Conservation (phyloP, 2,888 invertebrate species). For the Archips xylosteana region DNA sequence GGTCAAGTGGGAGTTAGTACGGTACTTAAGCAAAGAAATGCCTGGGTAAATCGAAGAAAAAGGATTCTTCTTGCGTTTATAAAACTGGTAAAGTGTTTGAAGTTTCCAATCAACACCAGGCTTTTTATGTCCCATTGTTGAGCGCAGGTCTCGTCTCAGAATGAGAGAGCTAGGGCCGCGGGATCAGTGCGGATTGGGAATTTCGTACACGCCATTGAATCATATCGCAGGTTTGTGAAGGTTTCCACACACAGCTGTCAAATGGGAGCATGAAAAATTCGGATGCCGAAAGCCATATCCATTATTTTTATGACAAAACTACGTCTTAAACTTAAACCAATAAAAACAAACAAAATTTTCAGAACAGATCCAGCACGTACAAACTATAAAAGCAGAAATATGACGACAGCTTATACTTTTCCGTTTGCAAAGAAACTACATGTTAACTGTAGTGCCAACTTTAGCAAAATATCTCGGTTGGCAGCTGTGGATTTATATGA, state of each 20-base stretch:
- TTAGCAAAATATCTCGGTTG: slow-evolving; percentile 17
- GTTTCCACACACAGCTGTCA: no score
- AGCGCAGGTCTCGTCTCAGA: no score
- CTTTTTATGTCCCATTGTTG: no score
- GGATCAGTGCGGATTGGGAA: no score
- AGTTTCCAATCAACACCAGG: no score
- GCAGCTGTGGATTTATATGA: slow-evolving; percentile 20
- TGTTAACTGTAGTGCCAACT: slow-evolving; percentile 14
- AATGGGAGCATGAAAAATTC: no score
- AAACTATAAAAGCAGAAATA: slow-evolving; percentile 16
- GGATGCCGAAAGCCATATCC: no score
- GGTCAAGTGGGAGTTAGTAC: neutral
- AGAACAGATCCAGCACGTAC: neutral
- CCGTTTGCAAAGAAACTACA: slow-evolving; percentile 13
- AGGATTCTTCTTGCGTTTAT: no score
- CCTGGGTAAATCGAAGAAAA: neutral
- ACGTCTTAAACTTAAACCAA: neutral
- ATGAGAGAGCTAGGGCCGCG: no score
- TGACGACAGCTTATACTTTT: slow-evolving; percentile 14
- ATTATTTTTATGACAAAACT: neutral
- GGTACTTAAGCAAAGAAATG: neutral
- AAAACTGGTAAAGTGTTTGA: no score
- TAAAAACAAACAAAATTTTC: neutral
- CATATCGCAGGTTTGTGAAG: no score
- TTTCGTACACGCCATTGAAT: no score